These are phyloP conservation scores for Athalia cordata DNA, from an alignment of 2,888 invertebrate species.

Conservation along the genomic window DNA sequence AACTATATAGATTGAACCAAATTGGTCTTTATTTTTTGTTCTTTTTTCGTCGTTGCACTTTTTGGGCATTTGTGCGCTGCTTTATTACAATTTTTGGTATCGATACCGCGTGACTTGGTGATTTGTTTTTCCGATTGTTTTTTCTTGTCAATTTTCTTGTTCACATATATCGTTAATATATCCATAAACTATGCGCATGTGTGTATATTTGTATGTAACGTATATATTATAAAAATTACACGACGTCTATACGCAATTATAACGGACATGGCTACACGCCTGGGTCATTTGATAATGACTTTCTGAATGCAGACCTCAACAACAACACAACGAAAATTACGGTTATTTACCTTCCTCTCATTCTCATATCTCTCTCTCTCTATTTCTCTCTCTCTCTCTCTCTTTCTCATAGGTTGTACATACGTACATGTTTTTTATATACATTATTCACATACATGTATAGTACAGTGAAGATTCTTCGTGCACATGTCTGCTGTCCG, in stretches of 20 bases:
- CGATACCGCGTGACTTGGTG: no score
- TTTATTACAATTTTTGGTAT: no score
- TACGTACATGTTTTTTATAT: not conserved
- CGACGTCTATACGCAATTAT: slow-evolving; percentile 64
- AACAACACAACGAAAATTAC: slow-evolving; percentile 62
- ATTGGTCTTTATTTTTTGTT: no score
- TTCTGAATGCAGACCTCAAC: slow-evolving; percentile 65
- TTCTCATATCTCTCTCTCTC: not conserved
- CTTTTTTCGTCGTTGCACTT: no score
- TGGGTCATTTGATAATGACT: slow-evolving; percentile 67
- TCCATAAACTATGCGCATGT: not conserved
- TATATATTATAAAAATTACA: slow-evolving; percentile 14
- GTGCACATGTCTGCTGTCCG: no score
- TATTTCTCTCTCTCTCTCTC: not conserved
- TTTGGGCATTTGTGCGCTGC: no score
- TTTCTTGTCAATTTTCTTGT: no score
- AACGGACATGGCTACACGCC: slow-evolving; percentile 55
- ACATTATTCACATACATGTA: not conserved
- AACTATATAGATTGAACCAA: no score
- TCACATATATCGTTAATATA: no score
- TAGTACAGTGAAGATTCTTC: no score
- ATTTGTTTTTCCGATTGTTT: no score
- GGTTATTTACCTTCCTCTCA: slow-evolving; percentile 63
- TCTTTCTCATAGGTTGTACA: not conserved
- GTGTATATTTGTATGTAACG: slow-evolving; percentile 21